Evolutionary conservation across 2,113 vertebrate species (phyloP), one percentile per base, ranked within the genome.

Genomic region (Protobothrops mucrosquamatus): DNA sequence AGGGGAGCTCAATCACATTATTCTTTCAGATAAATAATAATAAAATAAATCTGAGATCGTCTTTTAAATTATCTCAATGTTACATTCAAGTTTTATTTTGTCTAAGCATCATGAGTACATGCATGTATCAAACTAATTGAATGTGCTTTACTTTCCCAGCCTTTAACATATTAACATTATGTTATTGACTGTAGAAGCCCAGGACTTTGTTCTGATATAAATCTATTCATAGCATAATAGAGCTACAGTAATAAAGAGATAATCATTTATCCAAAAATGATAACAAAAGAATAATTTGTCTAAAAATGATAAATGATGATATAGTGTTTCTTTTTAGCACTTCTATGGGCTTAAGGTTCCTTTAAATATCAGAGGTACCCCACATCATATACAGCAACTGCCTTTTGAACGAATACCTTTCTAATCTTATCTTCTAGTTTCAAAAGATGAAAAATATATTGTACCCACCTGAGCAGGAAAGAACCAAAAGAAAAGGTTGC

Each of bases 401-500:
- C 3, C 34, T 81, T 56, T 56, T 56, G 20, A 56, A 56, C 18
- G 18, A 56, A 56, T 56, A 56, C 15, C 18, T 20, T 81, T 43
- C 18, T 81, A 81, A 81, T 81, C 3, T 22, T 34, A 43, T 43
- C 34, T 20, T 39, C 64, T 69, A 69, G 64, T 15, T 69, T 6
- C 69, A 81, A 39, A 81, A 81, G n/a, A 7, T 81, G n/a, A 20
- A 81, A 39, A 81, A 39, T 48, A 69, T 85, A 18, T 91, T 39
- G 52, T 86, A 22, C 93, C 86, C 97, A 98, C 98, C 98, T 97
- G 96, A n/a, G 98, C 98, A 3, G 98, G 98, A 90, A 98, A 97
- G 96, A 98, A 98, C 98, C 98, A 99, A 94, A 98, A 99, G 97
- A 98, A 98, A 81, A 99, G 97, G 96, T 98, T 98, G 96, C 97